phyloP scores from a whole-genome alignment of 1,140 invertebrate species.

The Anastrepha ludens region DNA sequence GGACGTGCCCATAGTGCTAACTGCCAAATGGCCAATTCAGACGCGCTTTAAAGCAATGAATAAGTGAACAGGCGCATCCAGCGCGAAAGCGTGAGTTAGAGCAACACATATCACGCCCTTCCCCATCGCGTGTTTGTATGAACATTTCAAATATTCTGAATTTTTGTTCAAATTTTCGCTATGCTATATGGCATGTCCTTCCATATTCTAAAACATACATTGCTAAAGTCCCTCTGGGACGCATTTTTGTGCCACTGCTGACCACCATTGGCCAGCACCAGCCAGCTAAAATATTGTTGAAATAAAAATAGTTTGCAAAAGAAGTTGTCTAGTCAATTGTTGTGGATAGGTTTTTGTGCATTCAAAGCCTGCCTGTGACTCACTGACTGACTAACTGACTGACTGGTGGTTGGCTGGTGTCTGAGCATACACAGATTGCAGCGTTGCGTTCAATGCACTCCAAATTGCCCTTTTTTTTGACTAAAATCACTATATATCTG shows the following conservation, averaged over 20 bases:
- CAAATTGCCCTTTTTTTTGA: neutral
- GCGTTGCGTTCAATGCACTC: neutral
- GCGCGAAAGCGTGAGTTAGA: neutral
- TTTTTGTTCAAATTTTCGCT: neutral
- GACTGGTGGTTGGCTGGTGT: neutral
- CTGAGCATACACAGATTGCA: neutral
- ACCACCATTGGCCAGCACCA: neutral
- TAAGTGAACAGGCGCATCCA: neutral
- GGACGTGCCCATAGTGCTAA: conserved; percentile 39
- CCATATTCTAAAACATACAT: neutral
- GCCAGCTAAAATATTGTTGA: neutral
- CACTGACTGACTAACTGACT: conserved; percentile 8
- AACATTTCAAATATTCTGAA: neutral
- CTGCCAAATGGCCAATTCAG: conserved; percentile 41
- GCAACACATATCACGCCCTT: no score
- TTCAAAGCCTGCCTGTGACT: conserved; percentile 1
- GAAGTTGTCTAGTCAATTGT: conserved; percentile 39
- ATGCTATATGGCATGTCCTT: neutral
- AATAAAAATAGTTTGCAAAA: conserved; percentile 28
- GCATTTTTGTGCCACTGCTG: conserved; percentile 22
- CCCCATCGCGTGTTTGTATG: neutral
- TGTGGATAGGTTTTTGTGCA: neutral
- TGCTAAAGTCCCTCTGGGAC: neutral
- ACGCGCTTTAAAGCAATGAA: conserved; percentile 21
- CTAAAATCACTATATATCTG: no score